These are phyloP conservation scores for Dermochelys coriacea DNA, from an alignment of 2,797 vertebrate genomes.

Conservation along the genomic window DNA sequence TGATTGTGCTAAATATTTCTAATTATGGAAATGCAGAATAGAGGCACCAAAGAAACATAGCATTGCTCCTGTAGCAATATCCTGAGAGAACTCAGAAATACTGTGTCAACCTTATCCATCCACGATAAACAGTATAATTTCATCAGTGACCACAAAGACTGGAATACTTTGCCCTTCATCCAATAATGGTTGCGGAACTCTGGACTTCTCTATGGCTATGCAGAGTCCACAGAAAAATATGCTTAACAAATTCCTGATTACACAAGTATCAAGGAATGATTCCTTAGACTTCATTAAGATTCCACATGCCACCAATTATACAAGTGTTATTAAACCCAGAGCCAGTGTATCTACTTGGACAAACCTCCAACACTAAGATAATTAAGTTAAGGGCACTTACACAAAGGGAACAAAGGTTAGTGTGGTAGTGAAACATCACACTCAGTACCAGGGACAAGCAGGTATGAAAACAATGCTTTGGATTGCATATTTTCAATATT, in stretches of 20 bases:
- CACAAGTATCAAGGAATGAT: conserved; percentile 4
- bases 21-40: conserved; percentile 40
- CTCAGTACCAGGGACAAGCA: neutral
- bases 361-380: neutral
- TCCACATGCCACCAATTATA: neutral
- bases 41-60: conserved; percentile 26
- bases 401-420: neutral
- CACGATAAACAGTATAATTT: conserved; percentile 24
- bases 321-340: conserved; percentile 13
- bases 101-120: conserved; percentile 42
- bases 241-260: conserved; percentile 21
- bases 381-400: neutral
- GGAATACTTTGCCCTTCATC: neutral
- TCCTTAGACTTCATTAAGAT: neutral
- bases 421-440: neutral
- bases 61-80: neutral
- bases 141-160: neutral
- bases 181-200: neutral
- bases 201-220: neutral
- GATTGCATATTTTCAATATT: neutral
- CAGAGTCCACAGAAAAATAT: neutral
- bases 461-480: neutral
- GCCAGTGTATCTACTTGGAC: neutral
- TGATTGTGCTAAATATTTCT: conserved; percentile 66
- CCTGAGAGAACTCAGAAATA: neutral